phyloP scores from a whole-genome alignment of 2,113 vertebrate species.

The Alethe diademata region DNA sequence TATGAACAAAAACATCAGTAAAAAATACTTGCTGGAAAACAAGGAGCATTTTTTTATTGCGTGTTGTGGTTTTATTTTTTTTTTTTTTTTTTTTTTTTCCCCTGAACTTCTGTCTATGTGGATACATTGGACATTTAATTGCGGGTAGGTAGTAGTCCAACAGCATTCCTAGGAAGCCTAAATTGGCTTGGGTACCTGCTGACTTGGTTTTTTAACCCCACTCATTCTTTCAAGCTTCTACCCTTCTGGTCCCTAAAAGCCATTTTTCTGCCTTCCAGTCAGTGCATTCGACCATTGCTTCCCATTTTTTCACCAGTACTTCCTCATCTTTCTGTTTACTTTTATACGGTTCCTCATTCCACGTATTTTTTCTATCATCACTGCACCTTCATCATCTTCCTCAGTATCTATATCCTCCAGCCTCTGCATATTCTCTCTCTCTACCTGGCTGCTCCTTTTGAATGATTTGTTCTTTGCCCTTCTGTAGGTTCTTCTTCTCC shows the following conservation, averaged over 20 bases:
- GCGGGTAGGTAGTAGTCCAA: background rate
- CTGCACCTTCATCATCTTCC: background rate
- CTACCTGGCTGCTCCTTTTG: background rate
- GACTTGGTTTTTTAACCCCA: background rate
- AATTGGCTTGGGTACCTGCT: background rate
- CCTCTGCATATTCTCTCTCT: background rate
- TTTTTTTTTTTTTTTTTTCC: background rate
- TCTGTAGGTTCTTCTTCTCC: background rate
- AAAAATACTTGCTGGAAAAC: background rate
- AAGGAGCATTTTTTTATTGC: background rate
- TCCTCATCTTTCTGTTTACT: background rate
- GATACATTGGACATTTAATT: background rate
- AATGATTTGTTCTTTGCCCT: background rate
- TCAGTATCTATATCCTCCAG: background rate
- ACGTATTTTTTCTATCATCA: background rate
- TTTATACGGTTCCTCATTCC: background rate
- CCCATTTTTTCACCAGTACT: background rate
- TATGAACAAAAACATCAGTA: background rate
- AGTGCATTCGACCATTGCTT: background rate
- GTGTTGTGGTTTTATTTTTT: no score
- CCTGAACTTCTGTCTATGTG: background rate
- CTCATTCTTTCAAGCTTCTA: background rate
- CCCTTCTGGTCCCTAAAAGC: background rate
- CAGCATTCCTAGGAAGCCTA: background rate
- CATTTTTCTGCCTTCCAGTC: background rate